Conservation (phyloP, 2,113 vertebrate species). For the Rallus limicola region DNA sequence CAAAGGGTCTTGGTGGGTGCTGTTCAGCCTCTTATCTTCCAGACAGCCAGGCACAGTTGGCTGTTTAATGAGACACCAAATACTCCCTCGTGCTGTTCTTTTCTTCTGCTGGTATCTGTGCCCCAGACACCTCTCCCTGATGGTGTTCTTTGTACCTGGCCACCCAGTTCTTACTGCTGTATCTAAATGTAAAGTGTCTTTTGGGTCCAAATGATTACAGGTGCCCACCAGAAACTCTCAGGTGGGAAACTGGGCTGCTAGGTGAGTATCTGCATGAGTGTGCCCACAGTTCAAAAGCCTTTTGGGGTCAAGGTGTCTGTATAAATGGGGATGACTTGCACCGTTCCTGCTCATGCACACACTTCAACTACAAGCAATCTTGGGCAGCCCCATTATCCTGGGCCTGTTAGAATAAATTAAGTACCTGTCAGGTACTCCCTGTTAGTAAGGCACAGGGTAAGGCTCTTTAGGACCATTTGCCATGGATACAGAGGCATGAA, state of each 20-base stretch:
- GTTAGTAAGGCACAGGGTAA: not conserved
- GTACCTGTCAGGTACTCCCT: not conserved
- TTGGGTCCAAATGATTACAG: not conserved
- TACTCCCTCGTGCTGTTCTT: not conserved
- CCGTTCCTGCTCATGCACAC: accelerated
- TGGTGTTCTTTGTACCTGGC: not conserved
- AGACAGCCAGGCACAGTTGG: not conserved
- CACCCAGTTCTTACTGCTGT: not conserved
- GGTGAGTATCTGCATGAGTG: not conserved
- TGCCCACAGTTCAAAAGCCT: not conserved
- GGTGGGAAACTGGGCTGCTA: not conserved
- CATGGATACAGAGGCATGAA: not conserved
- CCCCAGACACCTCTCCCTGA: not conserved
- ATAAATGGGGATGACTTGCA: not conserved
- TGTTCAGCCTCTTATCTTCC: not conserved
- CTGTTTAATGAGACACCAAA: not conserved
- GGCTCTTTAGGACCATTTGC: not conserved
- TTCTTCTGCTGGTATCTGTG: not conserved
- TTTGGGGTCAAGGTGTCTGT: not conserved
- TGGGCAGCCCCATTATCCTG: accelerated
- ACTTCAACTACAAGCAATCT: not conserved
- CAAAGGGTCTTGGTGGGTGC: not conserved
- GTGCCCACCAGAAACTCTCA: not conserved
- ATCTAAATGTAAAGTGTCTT: not conserved
- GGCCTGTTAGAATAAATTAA: not conserved